Percentiles rank a stretch among this genome's conserved stretches.
phyloP scores from a whole-genome alignment of 2,113 vertebrate species.

The Solea solea region DNA sequence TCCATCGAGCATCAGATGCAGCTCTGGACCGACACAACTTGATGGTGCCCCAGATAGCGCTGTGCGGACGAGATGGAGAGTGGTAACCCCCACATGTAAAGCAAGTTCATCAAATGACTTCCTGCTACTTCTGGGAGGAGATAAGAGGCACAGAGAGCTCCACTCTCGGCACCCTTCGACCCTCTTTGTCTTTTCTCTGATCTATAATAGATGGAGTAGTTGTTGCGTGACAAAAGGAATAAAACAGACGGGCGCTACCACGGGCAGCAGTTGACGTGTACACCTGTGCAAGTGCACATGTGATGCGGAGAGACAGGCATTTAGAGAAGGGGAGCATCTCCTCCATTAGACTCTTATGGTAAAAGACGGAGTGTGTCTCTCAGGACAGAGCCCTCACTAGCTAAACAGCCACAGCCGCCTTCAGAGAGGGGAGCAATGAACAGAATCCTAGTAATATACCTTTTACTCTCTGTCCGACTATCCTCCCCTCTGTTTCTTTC shows the following conservation, averaged over 20 bases:
- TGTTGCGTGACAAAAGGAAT: slow-evolving; percentile 70
- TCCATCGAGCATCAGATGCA: slow-evolving; percentile 50
- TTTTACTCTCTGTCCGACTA: slow-evolving; percentile 22
- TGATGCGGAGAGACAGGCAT: slow-evolving; percentile 3
- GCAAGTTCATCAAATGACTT: slow-evolving; percentile 61
- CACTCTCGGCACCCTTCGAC: slow-evolving; percentile 45
- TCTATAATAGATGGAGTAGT: slow-evolving; percentile 76
- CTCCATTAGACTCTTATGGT: slow-evolving; percentile 67
- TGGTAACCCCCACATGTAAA: slow-evolving; percentile 38
- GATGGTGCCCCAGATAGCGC: slow-evolving; percentile 59
- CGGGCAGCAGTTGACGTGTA: slow-evolving; percentile 13
- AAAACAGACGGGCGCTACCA: slow-evolving; percentile 31
- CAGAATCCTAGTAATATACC: slow-evolving; percentile 61
- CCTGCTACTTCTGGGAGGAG: slow-evolving; percentile 50
- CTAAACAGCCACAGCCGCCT: slow-evolving; percentile 65
- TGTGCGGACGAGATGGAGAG: slow-evolving; percentile 30
- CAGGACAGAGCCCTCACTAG: slow-evolving; percentile 66
- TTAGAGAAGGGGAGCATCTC: slow-evolving; percentile 29
- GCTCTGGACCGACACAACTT: slow-evolving; percentile 46
- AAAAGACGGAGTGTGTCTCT: slow-evolving; percentile 63
- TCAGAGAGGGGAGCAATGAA: slow-evolving; percentile 50
- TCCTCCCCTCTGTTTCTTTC: slow-evolving; percentile 16
- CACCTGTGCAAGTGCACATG: slow-evolving; percentile 37
- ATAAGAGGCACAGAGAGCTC: slow-evolving; percentile 60
- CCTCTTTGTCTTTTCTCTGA: slow-evolving; percentile 62